A percentile compares a stretch with the other conserved stretches of the same genome.
phyloP scores from a whole-genome alignment of 2,888 invertebrate species.

The Carcina quercana region DNA sequence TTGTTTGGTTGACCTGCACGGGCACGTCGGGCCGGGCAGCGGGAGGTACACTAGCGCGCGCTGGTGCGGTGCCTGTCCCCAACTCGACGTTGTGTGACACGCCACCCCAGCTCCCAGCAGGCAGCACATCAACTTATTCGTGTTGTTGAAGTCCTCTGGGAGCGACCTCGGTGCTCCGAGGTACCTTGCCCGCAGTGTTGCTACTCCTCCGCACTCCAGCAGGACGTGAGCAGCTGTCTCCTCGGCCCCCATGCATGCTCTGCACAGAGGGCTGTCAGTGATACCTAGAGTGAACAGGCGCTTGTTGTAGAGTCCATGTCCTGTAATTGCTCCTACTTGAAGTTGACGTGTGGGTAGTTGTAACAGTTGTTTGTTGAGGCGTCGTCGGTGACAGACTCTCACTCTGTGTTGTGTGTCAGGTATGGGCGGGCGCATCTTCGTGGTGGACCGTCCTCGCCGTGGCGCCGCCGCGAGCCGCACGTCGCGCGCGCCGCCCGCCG shows the following conservation, averaged over 20 bases:
- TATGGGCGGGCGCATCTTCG: conserved; percentile 96
- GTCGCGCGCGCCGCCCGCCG: conserved; percentile 23
- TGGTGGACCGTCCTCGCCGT: conserved; percentile 93
- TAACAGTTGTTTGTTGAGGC: not conserved
- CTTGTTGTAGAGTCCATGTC: too few relatives aligned
- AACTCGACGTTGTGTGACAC: not conserved
- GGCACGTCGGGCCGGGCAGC: not conserved
- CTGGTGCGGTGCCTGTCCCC: not conserved
- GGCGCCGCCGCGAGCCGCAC: conserved; percentile 70
- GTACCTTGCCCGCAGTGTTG: too few relatives aligned
- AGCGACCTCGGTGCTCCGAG: too few relatives aligned
- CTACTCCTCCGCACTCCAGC: too few relatives aligned
- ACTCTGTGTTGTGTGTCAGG: conserved; percentile 35
- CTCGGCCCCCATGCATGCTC: too few relatives aligned
- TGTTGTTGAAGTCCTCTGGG: too few relatives aligned
- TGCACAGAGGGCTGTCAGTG: too few relatives aligned
- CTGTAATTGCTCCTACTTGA: not conserved
- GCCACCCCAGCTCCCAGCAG: not conserved
- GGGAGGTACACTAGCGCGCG: not conserved
- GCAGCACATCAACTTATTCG: too few relatives aligned
- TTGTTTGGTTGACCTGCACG: too few relatives aligned
- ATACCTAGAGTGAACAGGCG: too few relatives aligned
- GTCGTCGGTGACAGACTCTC: not conserved
- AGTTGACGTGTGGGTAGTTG: not conserved
- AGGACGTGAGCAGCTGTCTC: too few relatives aligned